Conservation (phyloP, 1,140 invertebrate species). For the Lasaia peninsularis region DNA sequence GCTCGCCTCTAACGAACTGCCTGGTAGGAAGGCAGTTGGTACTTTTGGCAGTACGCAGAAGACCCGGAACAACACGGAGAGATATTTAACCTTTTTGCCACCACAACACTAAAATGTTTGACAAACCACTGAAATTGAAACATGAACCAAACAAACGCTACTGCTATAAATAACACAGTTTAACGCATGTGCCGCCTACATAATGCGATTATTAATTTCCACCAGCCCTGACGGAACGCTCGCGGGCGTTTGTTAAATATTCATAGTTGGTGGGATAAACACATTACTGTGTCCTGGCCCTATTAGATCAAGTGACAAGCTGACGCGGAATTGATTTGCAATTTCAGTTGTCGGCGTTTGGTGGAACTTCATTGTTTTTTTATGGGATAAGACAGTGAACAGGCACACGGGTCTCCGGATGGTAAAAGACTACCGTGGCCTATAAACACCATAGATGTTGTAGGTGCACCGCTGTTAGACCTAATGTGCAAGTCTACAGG, state of each 20-base stretch:
- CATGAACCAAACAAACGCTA: constrained; percentile 17
- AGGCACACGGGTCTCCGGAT: too few species aligned
- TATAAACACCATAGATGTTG: too few species aligned
- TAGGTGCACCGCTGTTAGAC: too few species aligned
- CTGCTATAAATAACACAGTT: constrained; percentile 5
- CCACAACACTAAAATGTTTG: neutral
- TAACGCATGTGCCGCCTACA: constrained; percentile 8
- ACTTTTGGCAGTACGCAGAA: too few species aligned
- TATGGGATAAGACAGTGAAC: too few species aligned
- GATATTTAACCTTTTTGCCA: too few species aligned
- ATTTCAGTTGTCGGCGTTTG: neutral
- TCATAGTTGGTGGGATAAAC: constrained; percentile 28
- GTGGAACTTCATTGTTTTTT: too few species aligned
- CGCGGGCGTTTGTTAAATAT: constrained; percentile 31
- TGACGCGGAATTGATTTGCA: neutral
- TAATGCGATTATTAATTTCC: constrained; percentile 29
- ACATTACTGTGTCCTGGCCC: constrained; percentile 24
- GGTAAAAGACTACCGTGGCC: too few species aligned
- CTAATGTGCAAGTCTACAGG: too few species aligned
- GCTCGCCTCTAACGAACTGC: too few species aligned
- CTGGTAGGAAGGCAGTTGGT: too few species aligned
- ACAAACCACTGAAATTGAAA: constrained; percentile 5
- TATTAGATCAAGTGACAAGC: constrained; percentile 17
- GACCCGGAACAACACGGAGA: too few species aligned
- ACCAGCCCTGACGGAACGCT: constrained; percentile 18